A percentile compares a stretch with the other conserved stretches of the same genome.
These are phyloP conservation scores for Limnephilus rhombicus DNA, from an alignment of 2,888 invertebrate genomes.

Conservation along the genomic window DNA sequence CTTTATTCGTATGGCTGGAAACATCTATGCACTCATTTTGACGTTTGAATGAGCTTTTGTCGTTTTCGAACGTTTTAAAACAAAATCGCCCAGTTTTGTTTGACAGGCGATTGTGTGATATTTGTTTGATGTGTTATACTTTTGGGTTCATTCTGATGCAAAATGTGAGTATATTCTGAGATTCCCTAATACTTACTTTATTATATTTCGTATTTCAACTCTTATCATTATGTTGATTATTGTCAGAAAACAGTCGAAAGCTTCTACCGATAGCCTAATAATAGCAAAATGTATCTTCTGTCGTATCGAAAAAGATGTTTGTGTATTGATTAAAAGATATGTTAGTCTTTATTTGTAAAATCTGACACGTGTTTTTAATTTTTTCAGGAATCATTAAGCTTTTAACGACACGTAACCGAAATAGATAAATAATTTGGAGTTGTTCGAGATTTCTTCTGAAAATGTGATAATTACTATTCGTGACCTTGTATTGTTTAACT, in stretches of 20 bases:
- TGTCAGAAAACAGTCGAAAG: conserved; percentile 43
- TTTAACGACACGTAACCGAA: conserved; percentile 36
- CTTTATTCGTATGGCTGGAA: neutral
- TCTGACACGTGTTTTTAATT: conserved; percentile 36
- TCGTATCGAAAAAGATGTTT: conserved; percentile 16
- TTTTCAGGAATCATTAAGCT: conserved; percentile 47
- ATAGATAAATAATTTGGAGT: conserved; percentile 35
- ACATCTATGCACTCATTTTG: conserved; percentile 7
- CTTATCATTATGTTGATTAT: conserved; percentile 50
- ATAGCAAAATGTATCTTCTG: conserved; percentile 53
- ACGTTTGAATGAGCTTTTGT: conserved; percentile 20
- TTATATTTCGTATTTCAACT: conserved; percentile 27
- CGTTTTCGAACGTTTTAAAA: conserved; percentile 36
- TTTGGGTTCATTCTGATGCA: neutral
- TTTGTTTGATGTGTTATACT: conserved; percentile 11
- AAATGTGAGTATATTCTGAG: conserved; percentile 45
- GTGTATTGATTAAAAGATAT: conserved; percentile 22
- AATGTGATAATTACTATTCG: conserved; percentile 34
- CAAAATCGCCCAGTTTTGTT: conserved; percentile 12
- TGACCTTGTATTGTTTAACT: conserved; percentile 34
- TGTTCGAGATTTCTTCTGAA: conserved; percentile 34
- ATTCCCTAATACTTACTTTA: neutral
- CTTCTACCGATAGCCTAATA: conserved; percentile 52
- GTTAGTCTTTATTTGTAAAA: neutral
- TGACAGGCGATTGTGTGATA: conserved; percentile 14